These are phyloP conservation scores for Pipistrellus pipistrellus DNA, from an alignment of 2,797 vertebrate genomes.

Conservation along the genomic window DNA sequence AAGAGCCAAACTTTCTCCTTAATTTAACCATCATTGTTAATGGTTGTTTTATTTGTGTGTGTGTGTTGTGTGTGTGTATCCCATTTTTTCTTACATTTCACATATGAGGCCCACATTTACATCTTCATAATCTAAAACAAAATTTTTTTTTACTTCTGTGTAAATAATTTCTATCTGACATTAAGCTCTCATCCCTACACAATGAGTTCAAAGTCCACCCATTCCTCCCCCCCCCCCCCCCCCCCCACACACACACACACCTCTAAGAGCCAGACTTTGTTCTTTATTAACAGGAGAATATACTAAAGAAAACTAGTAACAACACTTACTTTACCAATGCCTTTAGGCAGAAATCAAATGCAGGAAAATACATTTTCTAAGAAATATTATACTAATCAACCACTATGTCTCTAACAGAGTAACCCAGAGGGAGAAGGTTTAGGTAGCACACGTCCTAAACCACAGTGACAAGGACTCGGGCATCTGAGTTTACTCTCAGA, in stretches of 20 bases:
- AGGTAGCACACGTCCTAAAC: background rate
- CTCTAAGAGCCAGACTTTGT: background rate
- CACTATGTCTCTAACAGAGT: background rate
- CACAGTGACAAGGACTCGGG: background rate
- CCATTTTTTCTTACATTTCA: background rate
- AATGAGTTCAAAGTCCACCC: background rate
- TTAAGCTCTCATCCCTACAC: background rate
- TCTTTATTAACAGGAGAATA: background rate
- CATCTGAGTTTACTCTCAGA: background rate
- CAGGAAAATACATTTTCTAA: background rate
- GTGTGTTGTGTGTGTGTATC: background rate
- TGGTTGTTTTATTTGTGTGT: fast-evolving
- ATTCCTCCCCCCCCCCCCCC: too few relatives aligned
- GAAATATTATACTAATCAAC: background rate
- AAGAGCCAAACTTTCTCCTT: background rate
- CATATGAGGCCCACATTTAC: background rate
- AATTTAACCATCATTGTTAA: background rate
- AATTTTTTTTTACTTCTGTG: background rate
- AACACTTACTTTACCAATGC: background rate
- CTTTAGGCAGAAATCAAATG: background rate
- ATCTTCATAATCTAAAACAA: background rate
- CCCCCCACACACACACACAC: too few relatives aligned
- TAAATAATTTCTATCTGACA: background rate
- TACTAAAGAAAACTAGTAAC: background rate
- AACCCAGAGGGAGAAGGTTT: background rate